These are phyloP conservation scores for Panonychus citri DNA, from an alignment of 1,140 invertebrate genomes.

Conservation along the genomic window DNA sequence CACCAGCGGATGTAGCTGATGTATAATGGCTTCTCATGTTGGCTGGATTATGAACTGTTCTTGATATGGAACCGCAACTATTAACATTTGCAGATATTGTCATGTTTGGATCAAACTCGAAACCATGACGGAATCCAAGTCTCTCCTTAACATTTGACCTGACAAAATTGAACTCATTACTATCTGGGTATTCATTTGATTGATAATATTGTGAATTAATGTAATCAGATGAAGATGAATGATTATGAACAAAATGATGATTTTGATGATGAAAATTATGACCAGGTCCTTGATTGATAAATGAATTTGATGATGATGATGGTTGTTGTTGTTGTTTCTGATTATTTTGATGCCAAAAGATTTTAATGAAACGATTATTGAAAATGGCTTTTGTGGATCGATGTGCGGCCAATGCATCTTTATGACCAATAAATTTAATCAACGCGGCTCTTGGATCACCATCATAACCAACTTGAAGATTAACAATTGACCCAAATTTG, in stretches of 20 bases:
- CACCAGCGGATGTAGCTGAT: too few species aligned
- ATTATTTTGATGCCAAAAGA: conserved; percentile 28
- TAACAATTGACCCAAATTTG: conserved; percentile 85
- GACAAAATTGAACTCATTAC: not conserved
- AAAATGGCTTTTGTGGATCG: conserved; percentile 36
- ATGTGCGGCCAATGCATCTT: conserved; percentile 74
- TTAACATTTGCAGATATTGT: conserved; percentile 18
- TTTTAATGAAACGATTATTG: too few species aligned
- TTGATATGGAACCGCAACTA: conserved; percentile 24
- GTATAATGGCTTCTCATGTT: too few species aligned
- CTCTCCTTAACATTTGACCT: conserved; percentile 26
- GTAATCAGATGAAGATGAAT: too few species aligned
- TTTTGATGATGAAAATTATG: too few species aligned
- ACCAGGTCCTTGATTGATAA: too few species aligned
- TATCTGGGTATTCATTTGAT: not conserved
- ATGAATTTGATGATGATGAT: conserved; percentile 7
- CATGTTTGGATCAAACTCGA: conserved; percentile 11
- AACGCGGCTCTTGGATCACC: conserved; percentile 76
- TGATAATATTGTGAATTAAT: too few species aligned
- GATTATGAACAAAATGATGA: too few species aligned
- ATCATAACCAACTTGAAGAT: conserved; percentile 72
- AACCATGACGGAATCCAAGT: conserved; percentile 21
- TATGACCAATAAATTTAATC: conserved; percentile 63
- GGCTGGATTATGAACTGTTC: conserved; percentile 27
- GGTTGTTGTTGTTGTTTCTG: not conserved